phyloP scores from a whole-genome alignment of 2,888 invertebrate species.

The Pyrochroa serraticornis region DNA sequence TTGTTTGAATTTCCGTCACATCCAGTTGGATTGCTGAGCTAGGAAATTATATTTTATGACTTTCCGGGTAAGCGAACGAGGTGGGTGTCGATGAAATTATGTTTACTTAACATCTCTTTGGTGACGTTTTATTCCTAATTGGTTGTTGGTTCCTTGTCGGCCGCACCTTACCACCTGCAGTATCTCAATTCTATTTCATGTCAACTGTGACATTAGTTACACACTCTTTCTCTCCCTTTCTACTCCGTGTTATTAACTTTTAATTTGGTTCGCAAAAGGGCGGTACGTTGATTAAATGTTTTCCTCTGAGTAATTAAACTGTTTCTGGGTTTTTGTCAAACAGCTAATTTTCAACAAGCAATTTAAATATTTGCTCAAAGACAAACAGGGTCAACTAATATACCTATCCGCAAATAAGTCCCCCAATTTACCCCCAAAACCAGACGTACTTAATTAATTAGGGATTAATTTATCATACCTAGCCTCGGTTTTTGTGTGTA shows the following conservation, averaged over 20 bases:
- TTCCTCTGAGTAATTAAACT: slow-evolving; percentile 28
- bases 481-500: too few relatives aligned
- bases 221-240: too few relatives aligned
- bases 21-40: too few relatives aligned
- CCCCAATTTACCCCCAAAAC: too few relatives aligned
- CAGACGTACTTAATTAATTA: too few relatives aligned
- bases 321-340: slow-evolving; percentile 22
- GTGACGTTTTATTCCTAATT: slow-evolving; percentile 10
- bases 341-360: slow-evolving; percentile 15
- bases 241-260: slow-evolving; percentile 22
- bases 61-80: too few relatives aligned
- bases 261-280: slow-evolving; percentile 21
- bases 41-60: too few relatives aligned
- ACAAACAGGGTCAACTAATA: slow-evolving; percentile 3
- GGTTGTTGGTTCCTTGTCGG: slow-evolving; percentile 21
- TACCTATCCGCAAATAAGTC: too few relatives aligned
- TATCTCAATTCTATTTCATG: slow-evolving; percentile 8
- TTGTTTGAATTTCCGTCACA: too few relatives aligned
- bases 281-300: slow-evolving; percentile 25
- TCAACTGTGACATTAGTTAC: background rate
- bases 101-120: too few relatives aligned
- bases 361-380: slow-evolving; percentile 6
- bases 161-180: slow-evolving; percentile 3
- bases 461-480: too few relatives aligned
- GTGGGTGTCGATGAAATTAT: too few relatives aligned